Base-by-base conservation (phyloP, 2,888 invertebrate genomes). In the Dilophus febrilis region DNA sequence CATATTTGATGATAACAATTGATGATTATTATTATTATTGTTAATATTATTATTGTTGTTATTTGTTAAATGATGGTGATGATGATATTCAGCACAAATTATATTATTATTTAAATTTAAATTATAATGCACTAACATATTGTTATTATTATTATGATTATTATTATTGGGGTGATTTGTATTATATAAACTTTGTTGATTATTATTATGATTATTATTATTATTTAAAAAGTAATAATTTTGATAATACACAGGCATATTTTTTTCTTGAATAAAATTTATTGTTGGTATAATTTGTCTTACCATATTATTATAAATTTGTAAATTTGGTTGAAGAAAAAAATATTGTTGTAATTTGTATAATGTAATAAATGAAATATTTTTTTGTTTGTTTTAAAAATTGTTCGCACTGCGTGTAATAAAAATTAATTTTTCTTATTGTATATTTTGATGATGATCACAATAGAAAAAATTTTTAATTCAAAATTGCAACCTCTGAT, bases 1-100 rank as follows among this genome's bases (percentile, higher is more conserved):
- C 50, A 51, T 54, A 50, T 50, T 48, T 48, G 49, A 49, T 40
- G 47, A 48, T 44, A 48, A 48, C 44, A 48, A 47, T 35, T 40
- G 18, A n/a, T n/a, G n/a, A n/a, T n/a, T n/a, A n/a, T n/a, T n/a
- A n/a, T 22, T 22, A 22, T 22, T 22, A 22, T 22, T 22, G 8
- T 22, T 22, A 22, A 6, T 22, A 22, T 22, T 22, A 22, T 22
- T 22, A 22, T 33, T 33, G 33, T 4, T 22, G 8, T 22, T 22
- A 22, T 22, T n/a, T 22, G 22, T 22, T 22, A 22, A 13, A 33
- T 33, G 4, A n/a, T 33, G 22, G 8, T 22, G 22, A 22, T 22
- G 22, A 22, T 22, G 22, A 22, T 22, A 22, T 22, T 22, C 22
- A 22, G 22, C 33, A 33, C 33, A 33, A 33, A 33, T 33, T 11